Conservation (phyloP, 2,888 invertebrate species). For the Dryobotodes eremita region DNA sequence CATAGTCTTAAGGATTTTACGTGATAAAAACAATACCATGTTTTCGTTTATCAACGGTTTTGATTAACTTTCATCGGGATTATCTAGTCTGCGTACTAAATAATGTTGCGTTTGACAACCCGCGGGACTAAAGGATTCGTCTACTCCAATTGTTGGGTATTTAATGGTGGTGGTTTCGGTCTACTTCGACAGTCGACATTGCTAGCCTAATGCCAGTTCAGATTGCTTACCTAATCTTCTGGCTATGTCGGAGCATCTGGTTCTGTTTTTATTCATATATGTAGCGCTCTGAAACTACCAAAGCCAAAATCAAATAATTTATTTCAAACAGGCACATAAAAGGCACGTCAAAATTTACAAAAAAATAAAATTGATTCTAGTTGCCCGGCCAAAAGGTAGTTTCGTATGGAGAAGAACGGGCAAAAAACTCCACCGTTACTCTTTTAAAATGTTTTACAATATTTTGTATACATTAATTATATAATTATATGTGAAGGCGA, state of each 20-base stretch:
- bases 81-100: neutral
- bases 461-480: no score
- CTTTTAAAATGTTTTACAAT: no score
- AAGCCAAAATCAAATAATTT: neutral
- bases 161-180: neutral
- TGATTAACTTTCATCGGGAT: neutral
- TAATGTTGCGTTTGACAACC: neutral
- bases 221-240: neutral
- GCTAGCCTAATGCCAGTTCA: neutral
- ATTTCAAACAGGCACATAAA: no score
- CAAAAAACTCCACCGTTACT: no score
- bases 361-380: no score
- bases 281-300: neutral
- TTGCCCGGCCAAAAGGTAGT: no score
- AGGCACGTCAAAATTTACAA: no score
- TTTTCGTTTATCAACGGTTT: slow-evolving; percentile 1
- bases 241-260: neutral
- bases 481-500: no score
- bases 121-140: neutral
- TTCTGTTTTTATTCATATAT: neutral
- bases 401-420: no score
- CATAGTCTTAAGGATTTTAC: neutral
- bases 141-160: neutral
- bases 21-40: slow-evolving; percentile 7
- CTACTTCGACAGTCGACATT: neutral